Conservation (phyloP, 2,888 invertebrate species). For the Tetranychus truncatus region DNA sequence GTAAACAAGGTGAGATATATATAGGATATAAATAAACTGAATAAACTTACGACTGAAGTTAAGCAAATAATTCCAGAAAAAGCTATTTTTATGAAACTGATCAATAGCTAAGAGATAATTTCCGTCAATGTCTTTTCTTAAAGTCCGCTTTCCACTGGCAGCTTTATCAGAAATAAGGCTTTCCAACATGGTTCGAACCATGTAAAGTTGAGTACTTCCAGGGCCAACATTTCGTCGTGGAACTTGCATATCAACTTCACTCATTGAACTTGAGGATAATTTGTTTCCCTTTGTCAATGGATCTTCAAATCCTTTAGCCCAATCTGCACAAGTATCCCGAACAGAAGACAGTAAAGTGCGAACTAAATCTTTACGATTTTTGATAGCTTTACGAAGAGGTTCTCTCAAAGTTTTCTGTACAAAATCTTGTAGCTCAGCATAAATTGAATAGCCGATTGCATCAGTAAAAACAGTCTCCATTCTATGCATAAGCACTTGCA, state of each 20-base stretch:
- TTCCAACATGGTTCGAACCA: constrained; percentile 96
- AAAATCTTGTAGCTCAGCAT: constrained; percentile 89
- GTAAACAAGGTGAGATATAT: constrained; percentile 3
- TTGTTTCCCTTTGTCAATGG: constrained; percentile 82
- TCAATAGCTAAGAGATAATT: constrained; percentile 80
- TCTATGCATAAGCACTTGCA: constrained; percentile 85
- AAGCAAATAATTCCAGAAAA: constrained; percentile 85
- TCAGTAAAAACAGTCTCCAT: constrained; percentile 93
- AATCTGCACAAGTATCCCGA: constrained; percentile 89
- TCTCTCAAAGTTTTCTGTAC: constrained; percentile 73
- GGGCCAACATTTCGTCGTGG: constrained; percentile 75
- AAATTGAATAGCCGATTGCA: constrained; percentile 73
- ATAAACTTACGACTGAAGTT: constrained; percentile 58
- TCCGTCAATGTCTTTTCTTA: constrained; percentile 89
- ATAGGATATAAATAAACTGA: constrained; percentile 16
- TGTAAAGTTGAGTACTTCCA: constrained; percentile 54
- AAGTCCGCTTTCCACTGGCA: constrained; percentile 65
- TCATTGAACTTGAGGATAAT: constrained; percentile 41
- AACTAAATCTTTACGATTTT: constrained; percentile 90
- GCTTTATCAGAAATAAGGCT: constrained; percentile 93
- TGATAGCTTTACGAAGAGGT: constrained; percentile 82
- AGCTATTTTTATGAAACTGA: constrained; percentile 82
- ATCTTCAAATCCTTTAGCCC: constrained; percentile 80
- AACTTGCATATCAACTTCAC: constrained; percentile 70
- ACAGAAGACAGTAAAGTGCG: constrained; percentile 82